phyloP scores from a whole-genome alignment of 2,888 invertebrate species.

The Loripinus fragilis region DNA sequence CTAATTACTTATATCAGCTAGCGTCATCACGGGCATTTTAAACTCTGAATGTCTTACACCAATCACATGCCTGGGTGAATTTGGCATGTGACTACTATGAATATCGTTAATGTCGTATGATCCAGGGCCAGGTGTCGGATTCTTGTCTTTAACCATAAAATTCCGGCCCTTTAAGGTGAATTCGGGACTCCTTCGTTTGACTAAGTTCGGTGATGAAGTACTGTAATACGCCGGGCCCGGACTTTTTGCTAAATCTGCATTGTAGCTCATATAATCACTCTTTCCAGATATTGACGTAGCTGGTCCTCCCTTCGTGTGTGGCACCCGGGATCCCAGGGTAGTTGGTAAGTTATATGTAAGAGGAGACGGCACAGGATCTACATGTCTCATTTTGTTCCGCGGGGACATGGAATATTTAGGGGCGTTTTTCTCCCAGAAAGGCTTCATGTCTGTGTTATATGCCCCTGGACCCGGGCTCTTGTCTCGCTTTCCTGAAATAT shows the following conservation, averaged over 20 bases:
- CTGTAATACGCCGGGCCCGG: slow-evolving; percentile 72
- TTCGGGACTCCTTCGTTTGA: slow-evolving; percentile 60
- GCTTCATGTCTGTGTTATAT: slow-evolving; percentile 62
- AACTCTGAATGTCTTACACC: slow-evolving; percentile 73
- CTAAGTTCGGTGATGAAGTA: slow-evolving; percentile 47
- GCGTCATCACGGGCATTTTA: slow-evolving; percentile 66
- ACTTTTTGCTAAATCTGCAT: slow-evolving; percentile 69
- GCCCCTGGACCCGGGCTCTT: slow-evolving; percentile 67
- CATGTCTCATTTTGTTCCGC: slow-evolving; percentile 53
- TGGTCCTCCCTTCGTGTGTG: slow-evolving; percentile 56
- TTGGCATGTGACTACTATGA: slow-evolving; percentile 51
- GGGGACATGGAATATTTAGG: slow-evolving; percentile 70
- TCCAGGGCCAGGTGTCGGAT: slow-evolving; percentile 71
- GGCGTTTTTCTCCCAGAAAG: slow-evolving; percentile 60
- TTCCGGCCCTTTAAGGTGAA: slow-evolving; percentile 64
- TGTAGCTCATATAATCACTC: slow-evolving; percentile 59
- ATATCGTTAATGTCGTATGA: slow-evolving; percentile 67
- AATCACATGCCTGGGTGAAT: slow-evolving; percentile 68
- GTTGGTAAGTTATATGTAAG: slow-evolving; percentile 67
- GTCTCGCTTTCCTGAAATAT: slow-evolving; percentile 52
- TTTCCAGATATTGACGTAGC: slow-evolving; percentile 52
- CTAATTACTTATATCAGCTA: slow-evolving; percentile 62
- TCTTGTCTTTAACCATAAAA: slow-evolving; percentile 48
- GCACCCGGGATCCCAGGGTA: slow-evolving; percentile 65
- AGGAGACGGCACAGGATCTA: slow-evolving; percentile 66